Conservation (phyloP, 2,113 vertebrate species). For the Phocoena phocoena region DNA sequence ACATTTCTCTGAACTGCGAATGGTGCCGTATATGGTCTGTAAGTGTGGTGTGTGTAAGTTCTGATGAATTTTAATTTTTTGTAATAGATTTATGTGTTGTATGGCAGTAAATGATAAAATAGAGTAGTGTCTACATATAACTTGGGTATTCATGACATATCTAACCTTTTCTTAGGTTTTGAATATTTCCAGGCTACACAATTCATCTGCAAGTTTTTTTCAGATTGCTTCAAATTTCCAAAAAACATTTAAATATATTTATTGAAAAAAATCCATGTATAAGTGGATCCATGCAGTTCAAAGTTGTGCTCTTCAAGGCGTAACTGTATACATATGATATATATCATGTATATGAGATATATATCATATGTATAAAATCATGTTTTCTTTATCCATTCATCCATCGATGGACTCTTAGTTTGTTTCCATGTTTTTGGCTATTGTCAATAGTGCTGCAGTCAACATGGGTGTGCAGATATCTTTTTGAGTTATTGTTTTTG, state of each 20-base stretch:
- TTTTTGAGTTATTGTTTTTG: neutral
- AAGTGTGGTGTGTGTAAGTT: neutral
- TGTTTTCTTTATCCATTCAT: neutral
- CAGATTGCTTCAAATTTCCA: neutral
- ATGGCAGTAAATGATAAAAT: neutral
- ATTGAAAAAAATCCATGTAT: neutral
- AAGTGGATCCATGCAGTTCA: neutral
- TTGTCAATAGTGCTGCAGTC: neutral
- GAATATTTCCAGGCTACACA: neutral
- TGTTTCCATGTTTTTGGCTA: neutral
- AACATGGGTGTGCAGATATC: neutral
- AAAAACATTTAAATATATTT: neutral
- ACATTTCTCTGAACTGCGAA: neutral
- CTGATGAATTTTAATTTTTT: neutral
- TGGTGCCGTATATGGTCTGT: neutral
- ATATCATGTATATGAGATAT: neutral
- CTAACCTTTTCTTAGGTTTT: neutral
- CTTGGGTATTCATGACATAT: neutral
- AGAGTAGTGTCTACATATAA: neutral
- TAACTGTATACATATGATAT: neutral
- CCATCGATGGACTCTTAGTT: neutral
- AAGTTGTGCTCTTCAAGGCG: neutral
- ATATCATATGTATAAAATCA: neutral
- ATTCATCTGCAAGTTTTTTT: neutral
- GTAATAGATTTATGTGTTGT: neutral